Percentiles rank a stretch among this genome's conserved stretches.
Evolutionary conservation across 1,140 invertebrate genomes (phyloP).

Genomic region (Scaptomyza graminum): DNA sequence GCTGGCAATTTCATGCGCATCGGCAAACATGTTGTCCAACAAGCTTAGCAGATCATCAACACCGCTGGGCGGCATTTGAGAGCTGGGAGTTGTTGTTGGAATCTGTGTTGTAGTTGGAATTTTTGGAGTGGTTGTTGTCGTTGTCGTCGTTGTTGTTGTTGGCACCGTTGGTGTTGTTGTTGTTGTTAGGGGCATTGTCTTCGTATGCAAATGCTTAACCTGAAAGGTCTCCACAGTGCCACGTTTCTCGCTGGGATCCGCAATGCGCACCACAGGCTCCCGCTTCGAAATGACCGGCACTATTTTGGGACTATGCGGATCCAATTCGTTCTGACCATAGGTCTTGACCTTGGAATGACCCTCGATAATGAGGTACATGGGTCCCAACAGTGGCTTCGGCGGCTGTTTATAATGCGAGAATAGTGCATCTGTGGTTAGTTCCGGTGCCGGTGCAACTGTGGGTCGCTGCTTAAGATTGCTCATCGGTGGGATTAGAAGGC

Average conservation of each 20-base stretch:
- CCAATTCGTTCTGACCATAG: conserved; percentile 88
- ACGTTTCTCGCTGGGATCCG: conserved; percentile 74
- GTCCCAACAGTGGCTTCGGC: conserved; percentile 86
- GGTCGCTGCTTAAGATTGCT: conserved; percentile 73
- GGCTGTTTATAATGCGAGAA: conserved; percentile 87
- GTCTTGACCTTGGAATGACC: conserved; percentile 93
- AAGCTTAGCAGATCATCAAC: conserved; percentile 74
- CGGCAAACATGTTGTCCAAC: conserved; percentile 77
- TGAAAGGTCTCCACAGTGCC: conserved; percentile 74
- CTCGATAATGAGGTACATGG: conserved; percentile 91
- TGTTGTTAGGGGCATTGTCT: conserved; percentile 58
- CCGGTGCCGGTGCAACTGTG: conserved; percentile 83
- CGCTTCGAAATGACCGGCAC: conserved; percentile 76
- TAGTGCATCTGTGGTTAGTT: conserved; percentile 75
- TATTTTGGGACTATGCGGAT: conserved; percentile 82
- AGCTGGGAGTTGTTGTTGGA: conserved; percentile 5
- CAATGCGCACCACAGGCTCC: conserved; percentile 73
- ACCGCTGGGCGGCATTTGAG: conserved; percentile 36
- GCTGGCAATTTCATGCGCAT: conserved; percentile 60
- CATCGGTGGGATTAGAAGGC: conserved; percentile 77
- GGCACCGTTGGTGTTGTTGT: conserved; percentile 43
- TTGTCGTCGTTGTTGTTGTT: conserved; percentile 13
- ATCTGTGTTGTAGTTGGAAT: conserved; percentile 11
- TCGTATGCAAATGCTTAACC: conserved; percentile 82
- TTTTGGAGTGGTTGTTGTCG: conserved; percentile 24